phyloP scores from a whole-genome alignment of 2,113 vertebrate genomes.

The Macrotus californicus region DNA sequence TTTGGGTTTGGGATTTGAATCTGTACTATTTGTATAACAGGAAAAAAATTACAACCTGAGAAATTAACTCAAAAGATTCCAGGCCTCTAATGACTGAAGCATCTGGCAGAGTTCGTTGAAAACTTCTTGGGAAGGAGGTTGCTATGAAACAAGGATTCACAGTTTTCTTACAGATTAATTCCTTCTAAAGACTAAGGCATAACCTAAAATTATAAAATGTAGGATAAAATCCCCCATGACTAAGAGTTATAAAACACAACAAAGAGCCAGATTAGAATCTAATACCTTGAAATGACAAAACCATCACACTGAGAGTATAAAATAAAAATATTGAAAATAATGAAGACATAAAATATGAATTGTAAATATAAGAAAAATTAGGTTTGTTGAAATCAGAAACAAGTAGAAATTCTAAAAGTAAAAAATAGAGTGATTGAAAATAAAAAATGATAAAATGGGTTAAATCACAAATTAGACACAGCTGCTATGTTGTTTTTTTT shows the following conservation, averaged over 20 bases:
- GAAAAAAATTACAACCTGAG: background rate
- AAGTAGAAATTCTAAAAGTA: background rate
- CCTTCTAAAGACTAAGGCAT: background rate
- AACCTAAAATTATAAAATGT: background rate
- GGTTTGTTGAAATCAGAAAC: background rate
- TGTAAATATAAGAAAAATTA: background rate
- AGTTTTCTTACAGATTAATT: background rate
- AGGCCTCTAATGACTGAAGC: background rate
- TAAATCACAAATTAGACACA: background rate
- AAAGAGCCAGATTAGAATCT: background rate
- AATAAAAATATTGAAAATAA: background rate
- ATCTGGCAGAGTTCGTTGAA: background rate
- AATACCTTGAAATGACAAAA: background rate
- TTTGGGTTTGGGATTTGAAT: slow-evolving; percentile 26
- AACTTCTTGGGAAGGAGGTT: background rate
- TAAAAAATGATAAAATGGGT: background rate
- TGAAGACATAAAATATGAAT: background rate
- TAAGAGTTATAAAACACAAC: background rate
- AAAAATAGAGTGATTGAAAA: background rate
- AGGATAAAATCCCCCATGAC: background rate
- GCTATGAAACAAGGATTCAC: background rate
- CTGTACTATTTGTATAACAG: background rate
- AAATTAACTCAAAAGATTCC: background rate
- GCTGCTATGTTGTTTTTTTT: background rate
- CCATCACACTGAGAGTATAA: background rate